phyloP scores from a whole-genome alignment of 2,888 invertebrate genomes.

The Operophtera brumata region DNA sequence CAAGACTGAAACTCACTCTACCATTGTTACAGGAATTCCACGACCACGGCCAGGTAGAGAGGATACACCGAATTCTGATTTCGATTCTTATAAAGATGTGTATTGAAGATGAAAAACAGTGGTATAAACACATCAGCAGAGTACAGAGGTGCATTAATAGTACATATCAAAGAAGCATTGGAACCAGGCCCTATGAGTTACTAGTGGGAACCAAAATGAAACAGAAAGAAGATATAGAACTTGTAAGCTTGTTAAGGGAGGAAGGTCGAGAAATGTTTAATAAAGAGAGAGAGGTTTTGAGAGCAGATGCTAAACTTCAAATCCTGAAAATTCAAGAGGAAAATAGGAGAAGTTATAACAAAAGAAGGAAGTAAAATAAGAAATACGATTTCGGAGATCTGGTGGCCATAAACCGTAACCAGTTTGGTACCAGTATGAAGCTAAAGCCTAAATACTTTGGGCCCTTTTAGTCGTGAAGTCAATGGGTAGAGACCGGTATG shows the following conservation, averaged over 20 bases:
- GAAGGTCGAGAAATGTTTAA: background rate
- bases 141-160: slow-evolving; percentile 13
- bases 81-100: slow-evolving; percentile 14
- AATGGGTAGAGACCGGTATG: slow-evolving; percentile 21
- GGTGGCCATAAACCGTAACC: slow-evolving; percentile 30
- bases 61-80: slow-evolving; percentile 13
- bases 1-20: slow-evolving; percentile 24
- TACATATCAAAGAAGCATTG: slow-evolving; percentile 14
- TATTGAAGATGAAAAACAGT: slow-evolving; percentile 3
- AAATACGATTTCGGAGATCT: no score
- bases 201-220: slow-evolving; percentile 29
- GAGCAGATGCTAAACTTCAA: slow-evolving; percentile 16
- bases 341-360: slow-evolving; percentile 8
- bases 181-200: slow-evolving; percentile 31
- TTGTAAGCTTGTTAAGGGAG: slow-evolving; percentile 12
- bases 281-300: slow-evolving; percentile 12
- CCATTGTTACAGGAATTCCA: slow-evolving; percentile 26
- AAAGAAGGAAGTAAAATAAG: background rate
- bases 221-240: slow-evolving; percentile 18
- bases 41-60: slow-evolving; percentile 23
- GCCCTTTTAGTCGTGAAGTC: background rate
- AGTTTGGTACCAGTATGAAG: slow-evolving; percentile 18
- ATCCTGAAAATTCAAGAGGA: slow-evolving; percentile 23
- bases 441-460: background rate
- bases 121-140: slow-evolving; percentile 18